Base-by-base conservation (phyloP, 2,797 vertebrate species). In the Centroberyx gerrardi region DNA sequence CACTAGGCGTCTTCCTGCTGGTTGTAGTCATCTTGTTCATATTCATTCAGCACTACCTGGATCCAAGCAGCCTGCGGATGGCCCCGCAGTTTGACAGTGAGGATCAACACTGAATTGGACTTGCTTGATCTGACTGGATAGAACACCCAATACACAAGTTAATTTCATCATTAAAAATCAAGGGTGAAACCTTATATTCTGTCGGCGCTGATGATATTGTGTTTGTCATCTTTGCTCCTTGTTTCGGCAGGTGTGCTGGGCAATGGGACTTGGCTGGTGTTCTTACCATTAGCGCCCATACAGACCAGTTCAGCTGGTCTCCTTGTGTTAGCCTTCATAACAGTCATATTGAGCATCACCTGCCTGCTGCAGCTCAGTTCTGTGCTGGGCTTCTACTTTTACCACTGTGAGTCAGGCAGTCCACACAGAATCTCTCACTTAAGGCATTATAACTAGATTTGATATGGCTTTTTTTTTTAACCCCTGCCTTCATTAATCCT, bases 381-480 rank as follows among this genome's bases (percentile, higher is more conserved):
- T 65, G 88, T 97, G 71, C 79, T 97, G 12, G 7, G 85, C n/a
- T 96, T 97, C 80, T 96, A 96, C 76, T 31, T 96, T 17, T 96
- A 94, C 74, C 92, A 97, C 46, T 64, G 96, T 96, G 78, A 83
- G 96, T 93, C 59, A 40, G 4, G 6, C 31, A 42, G 33, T 63
- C 15, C 22, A 31, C 12, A 62, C 14, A 28, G 3, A 42, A 2
- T 7, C 28, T 48, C 2, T 72, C 40, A 9, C 14, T 31, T 55
- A 15, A 1, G 31, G 53, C 28, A 29, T 15, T 5, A 6, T 14
- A 12, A 17, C 6, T n/a, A 15, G 15, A 17, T 49, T n/a, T 44
- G n/a, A 22, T 18, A 22, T 29, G 4, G 13, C 22, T 58, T n/a
- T 58, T 55, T n/a, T 55, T 13, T 70, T 8, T 6, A 36, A 4